Conservation (phyloP, 2,797 vertebrate genomes). For the Xenops minutus region DNA sequence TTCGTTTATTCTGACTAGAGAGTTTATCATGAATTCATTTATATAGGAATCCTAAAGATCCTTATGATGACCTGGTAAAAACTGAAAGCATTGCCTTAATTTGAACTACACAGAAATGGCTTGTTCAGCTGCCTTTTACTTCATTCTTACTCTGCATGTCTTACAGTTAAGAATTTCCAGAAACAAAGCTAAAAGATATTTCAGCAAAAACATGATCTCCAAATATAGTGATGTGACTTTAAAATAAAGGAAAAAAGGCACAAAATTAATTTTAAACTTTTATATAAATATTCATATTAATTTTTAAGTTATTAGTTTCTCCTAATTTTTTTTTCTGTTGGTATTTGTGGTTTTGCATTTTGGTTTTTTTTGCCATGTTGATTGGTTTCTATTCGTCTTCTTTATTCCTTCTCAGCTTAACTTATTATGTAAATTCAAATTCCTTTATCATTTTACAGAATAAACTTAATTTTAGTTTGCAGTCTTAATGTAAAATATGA, state of each 20-base stretch:
- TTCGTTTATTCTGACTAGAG: neutral
- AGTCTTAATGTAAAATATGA: neutral
- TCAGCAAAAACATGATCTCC: neutral
- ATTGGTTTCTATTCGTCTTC: neutral
- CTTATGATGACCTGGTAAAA: neutral
- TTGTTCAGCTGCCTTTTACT: neutral
- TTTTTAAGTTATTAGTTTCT: neutral
- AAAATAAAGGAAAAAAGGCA: neutral
- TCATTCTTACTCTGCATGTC: neutral
- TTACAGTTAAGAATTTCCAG: neutral
- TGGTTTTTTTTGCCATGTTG: neutral
- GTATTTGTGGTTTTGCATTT: neutral
- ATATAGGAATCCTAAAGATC: neutral
- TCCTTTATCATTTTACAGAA: neutral
- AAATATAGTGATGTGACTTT: neutral
- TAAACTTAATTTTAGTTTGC: neutral
- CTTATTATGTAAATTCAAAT: neutral
- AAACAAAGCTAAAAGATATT: neutral
- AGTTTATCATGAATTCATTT: neutral
- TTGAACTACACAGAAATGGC: neutral
- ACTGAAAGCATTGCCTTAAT: neutral
- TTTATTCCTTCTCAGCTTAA: neutral
- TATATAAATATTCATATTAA: neutral
- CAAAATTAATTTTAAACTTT: neutral
- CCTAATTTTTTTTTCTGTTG: neutral